Percentiles rank a stretch among this genome's conserved stretches.
phyloP scores from a whole-genome alignment of 2,888 invertebrate genomes.

The Masnerella sp. region DNA sequence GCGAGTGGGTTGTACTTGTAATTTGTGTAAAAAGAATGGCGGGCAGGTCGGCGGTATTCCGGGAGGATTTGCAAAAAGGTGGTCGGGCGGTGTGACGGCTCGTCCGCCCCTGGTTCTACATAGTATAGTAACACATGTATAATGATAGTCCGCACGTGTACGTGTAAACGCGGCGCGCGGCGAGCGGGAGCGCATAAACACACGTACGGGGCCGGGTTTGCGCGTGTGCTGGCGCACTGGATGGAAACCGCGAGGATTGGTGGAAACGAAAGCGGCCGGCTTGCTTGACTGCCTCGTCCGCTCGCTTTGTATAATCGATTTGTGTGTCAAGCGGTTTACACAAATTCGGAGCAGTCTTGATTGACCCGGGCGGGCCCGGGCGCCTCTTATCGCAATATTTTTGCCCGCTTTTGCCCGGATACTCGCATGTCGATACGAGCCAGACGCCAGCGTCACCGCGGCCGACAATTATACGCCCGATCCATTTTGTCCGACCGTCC shows the following conservation, averaged over 20 bases:
- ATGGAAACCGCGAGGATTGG: constrained; percentile 43
- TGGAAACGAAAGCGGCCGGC: constrained; percentile 51
- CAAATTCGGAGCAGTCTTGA: constrained; percentile 79
- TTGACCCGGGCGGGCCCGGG: constrained; percentile 78
- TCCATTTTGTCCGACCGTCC: too few relatives aligned
- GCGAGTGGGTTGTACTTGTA: too few relatives aligned
- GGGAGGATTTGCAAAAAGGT: too few relatives aligned
- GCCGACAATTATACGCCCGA: too few relatives aligned
- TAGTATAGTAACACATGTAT: constrained; percentile 25
- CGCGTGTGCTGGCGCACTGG: constrained; percentile 25
- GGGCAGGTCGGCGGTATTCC: too few relatives aligned
- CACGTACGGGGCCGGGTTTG: constrained; percentile 4
- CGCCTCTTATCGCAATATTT: constrained; percentile 74
- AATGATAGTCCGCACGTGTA: constrained; percentile 36
- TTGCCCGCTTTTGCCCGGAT: not conserved
- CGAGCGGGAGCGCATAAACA: constrained; percentile 15
- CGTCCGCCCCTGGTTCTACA: too few relatives aligned
- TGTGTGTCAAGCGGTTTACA: constrained; percentile 79
- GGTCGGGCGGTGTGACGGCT: too few relatives aligned
- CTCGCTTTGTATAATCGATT: constrained; percentile 78
- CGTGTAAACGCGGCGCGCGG: constrained; percentile 33
- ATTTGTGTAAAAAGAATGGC: too few relatives aligned
- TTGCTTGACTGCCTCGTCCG: constrained; percentile 45
- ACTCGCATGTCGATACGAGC: too few relatives aligned
- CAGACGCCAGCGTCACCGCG: too few relatives aligned